phyloP scores from a whole-genome alignment of 2,888 invertebrate genomes.

The Hirudinaria manillensis region DNA sequence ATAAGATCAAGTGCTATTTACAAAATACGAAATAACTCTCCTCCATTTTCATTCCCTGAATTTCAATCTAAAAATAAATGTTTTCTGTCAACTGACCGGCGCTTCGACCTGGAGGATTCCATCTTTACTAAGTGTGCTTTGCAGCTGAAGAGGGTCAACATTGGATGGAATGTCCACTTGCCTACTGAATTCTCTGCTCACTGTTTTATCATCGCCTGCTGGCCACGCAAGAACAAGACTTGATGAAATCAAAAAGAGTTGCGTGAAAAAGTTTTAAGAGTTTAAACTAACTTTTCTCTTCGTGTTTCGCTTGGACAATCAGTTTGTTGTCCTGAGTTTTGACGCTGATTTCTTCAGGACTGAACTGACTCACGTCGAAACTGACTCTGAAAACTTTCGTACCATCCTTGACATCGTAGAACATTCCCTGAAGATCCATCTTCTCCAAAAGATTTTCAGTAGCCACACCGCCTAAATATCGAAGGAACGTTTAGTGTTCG shows the following conservation, averaged over 20 bases:
- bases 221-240: neutral
- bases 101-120: slow-evolving; percentile 42
- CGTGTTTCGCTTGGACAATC: slow-evolving; percentile 40
- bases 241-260: neutral
- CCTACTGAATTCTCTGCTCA: slow-evolving; percentile 40
- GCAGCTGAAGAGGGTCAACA: slow-evolving; percentile 38
- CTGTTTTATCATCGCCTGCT: slow-evolving; percentile 35
- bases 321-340: slow-evolving; percentile 40
- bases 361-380: slow-evolving; percentile 42
- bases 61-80: too few relatives aligned
- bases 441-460: slow-evolving; percentile 37
- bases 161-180: slow-evolving; percentile 40
- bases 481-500: neutral
- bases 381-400: slow-evolving; percentile 39
- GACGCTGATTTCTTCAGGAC: slow-evolving; percentile 41
- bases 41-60: too few relatives aligned
- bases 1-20: too few relatives aligned
- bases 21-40: too few relatives aligned
- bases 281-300: slow-evolving; percentile 35
- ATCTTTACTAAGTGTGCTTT: slow-evolving; percentile 41
- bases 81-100: slow-evolving; percentile 19
- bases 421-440: slow-evolving; percentile 38
- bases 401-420: slow-evolving; percentile 37
- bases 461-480: slow-evolving; percentile 33
- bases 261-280: too few relatives aligned